Conservation (phyloP, 2,797 vertebrate species). For the Chelonia mydas region DNA sequence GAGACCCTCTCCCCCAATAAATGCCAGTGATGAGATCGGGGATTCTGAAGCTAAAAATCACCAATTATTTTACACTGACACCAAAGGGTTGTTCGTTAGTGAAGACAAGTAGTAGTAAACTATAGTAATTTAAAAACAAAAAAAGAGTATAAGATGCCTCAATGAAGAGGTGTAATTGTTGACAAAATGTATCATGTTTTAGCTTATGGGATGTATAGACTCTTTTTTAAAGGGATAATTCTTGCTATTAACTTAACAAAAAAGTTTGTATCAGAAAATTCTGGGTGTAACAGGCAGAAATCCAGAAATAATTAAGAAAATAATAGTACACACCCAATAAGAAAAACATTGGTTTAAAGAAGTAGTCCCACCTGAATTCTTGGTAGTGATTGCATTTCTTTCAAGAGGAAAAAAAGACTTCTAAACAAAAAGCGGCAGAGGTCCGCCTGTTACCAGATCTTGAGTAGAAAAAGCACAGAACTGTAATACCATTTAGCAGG, state of each 20-base stretch:
- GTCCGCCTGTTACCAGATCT: slow-evolving; percentile 50
- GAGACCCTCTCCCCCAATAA: neutral
- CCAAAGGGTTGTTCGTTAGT: neutral
- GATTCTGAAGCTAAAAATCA: slow-evolving; percentile 23
- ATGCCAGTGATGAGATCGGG: slow-evolving; percentile 1
- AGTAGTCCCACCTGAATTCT: slow-evolving; percentile 69
- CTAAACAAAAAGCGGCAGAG: slow-evolving; percentile 73
- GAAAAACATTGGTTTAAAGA: slow-evolving; percentile 77
- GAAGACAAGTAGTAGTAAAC: neutral
- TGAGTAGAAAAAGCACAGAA: slow-evolving; percentile 19
- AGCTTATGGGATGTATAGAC: slow-evolving; percentile 55
- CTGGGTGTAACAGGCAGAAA: slow-evolving; percentile 74
- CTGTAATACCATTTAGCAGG: slow-evolving; percentile 38
- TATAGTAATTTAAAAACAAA: neutral
- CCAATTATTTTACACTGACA: neutral
- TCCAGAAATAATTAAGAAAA: slow-evolving; percentile 80
- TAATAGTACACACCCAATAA: slow-evolving; percentile 75
- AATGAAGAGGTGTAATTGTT: slow-evolving; percentile 59
- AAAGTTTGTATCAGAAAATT: slow-evolving; percentile 72
- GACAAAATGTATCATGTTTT: slow-evolving; percentile 16
- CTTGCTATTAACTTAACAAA: slow-evolving; percentile 49
- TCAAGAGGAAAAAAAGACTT: slow-evolving; percentile 52
- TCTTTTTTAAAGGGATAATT: slow-evolving; percentile 60
- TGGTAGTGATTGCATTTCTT: slow-evolving; percentile 46
- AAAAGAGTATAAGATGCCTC: slow-evolving; percentile 3